Base-by-base conservation (phyloP, 2,888 invertebrate genomes). In the Tetranychus piercei region DNA sequence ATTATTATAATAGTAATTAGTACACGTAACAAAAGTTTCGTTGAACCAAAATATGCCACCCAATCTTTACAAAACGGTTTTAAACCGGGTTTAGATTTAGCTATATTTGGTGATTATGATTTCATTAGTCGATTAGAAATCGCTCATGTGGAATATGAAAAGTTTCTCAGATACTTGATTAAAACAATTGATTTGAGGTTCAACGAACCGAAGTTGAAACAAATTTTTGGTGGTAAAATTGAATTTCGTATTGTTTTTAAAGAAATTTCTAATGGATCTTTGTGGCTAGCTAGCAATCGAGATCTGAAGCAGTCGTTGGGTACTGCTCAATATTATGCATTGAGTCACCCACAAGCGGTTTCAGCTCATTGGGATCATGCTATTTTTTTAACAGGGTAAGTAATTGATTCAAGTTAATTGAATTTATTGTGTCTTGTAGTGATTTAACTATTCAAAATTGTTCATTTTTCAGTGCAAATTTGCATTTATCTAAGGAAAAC, bases 1-100 rank as follows among this genome's bases (percentile, higher is more conserved):
- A 97, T 99, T 65, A 99, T 97, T 0, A 93, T 94, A 82, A 97
- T 97, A 80, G 96, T 96, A 83, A n/a, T n/a, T n/a, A 96, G 97
- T 83, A 96, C 97, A 0, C 86, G 96, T 73, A 92, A 94, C 6
- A 15, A 55, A 55, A 15, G 9, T 9, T 55, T 9, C 6, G 2
- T 55, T 15, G 6, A 55, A 55, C 7, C 55, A 3, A 55, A 9
- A 55, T 2, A 15, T 15, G 55, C 3, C 15, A 2, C 55, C 15
- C 55, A 9, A 15, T 55, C 15, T 15, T 55, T 15, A 55, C 55
- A 55, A 55, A 2, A 15, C 9, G 7, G 55, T 55, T 5, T 34
- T 34, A 34, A 55, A 7, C 11, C 55, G 55, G 15, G 11, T 55
- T 55, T 55, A 55, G 55, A 55, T 55, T 55, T 55, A 55, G 55